phyloP scores from a whole-genome alignment of 2,113 vertebrate species.

The Cebidichthys violaceus region DNA sequence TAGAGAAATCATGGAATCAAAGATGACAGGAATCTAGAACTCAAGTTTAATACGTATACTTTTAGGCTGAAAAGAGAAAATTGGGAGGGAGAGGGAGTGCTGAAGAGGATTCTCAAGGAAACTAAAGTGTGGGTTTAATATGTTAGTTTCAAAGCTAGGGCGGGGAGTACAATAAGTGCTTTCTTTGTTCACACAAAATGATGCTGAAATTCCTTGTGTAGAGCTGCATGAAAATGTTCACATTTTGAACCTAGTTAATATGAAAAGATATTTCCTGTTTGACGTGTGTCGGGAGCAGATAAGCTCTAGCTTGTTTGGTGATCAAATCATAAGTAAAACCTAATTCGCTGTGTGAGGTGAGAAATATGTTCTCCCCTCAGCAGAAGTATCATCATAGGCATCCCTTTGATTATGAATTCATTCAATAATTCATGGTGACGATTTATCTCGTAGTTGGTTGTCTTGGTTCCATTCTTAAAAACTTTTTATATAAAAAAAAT shows the following conservation, averaged over 20 bases:
- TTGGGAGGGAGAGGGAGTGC: background rate
- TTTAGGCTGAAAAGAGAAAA: constrained; percentile 2
- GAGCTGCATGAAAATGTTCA: background rate
- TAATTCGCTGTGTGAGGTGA: background rate
- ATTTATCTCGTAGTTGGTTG: background rate
- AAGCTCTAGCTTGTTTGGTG: background rate
- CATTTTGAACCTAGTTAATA: background rate
- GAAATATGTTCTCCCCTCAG: constrained; percentile 15
- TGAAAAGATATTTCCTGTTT: background rate
- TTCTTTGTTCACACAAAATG: constrained; percentile 28
- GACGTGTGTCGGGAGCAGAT: background rate
- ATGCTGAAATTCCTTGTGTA: background rate
- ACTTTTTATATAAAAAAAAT: background rate
- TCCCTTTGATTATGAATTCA: constrained; percentile 27
- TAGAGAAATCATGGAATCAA: constrained; percentile 56
- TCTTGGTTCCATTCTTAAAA: background rate
- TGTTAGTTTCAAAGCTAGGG: constrained; percentile 20
- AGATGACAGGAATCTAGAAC: constrained; percentile 32
- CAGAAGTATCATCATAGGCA: constrained; percentile 11
- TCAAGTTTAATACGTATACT: constrained; percentile 27
- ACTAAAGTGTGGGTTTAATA: constrained; percentile 31
- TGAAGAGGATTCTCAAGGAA: background rate
- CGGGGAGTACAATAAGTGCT: background rate
- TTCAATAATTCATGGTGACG: background rate
- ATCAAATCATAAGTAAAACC: background rate